A percentile compares a stretch with the other conserved stretches of the same genome.
These are phyloP conservation scores for Poecilia wingei DNA, from an alignment of 2,797 vertebrate species.

Conservation along the genomic window DNA sequence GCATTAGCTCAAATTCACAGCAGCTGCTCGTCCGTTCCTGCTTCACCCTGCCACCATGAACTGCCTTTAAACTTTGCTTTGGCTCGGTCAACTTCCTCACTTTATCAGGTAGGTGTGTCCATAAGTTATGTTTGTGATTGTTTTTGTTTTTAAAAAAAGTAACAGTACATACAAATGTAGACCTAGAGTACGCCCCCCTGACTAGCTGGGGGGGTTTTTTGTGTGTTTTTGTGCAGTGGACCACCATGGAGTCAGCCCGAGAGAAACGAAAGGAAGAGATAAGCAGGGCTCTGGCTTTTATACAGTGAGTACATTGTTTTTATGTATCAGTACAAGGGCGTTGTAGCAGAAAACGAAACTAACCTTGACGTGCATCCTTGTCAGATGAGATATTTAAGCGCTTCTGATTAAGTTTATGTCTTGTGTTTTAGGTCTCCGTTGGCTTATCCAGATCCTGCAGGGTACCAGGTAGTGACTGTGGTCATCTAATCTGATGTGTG, in stretches of 20 bases:
- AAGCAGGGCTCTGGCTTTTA: slow-evolving; percentile 89
- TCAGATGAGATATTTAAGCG: not conserved
- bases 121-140: not conserved
- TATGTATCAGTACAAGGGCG: not conserved
- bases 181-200: not conserved
- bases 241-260: slow-evolving; percentile 82
- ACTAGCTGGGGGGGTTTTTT: not conserved
- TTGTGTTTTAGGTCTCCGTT: slow-evolving; percentile 86
- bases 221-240: slow-evolving; percentile 25
- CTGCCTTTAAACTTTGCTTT: slow-evolving; percentile 18
- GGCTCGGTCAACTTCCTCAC: slow-evolving; percentile 52
- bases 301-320: slow-evolving; percentile 84
- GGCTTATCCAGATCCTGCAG: slow-evolving; percentile 86
- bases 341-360: slow-evolving; percentile 34
- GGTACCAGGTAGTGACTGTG: slow-evolving; percentile 86
- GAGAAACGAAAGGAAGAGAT: slow-evolving; percentile 90
- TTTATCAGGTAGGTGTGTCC: slow-evolving; percentile 58
- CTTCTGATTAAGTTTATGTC: not conserved
- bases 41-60: not conserved
- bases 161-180: not conserved
- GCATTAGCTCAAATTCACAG: not conserved
- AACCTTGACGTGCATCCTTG: not conserved
- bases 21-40: not conserved
- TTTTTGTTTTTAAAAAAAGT: no score
- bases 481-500: not conserved